Evolutionary conservation across 2,888 invertebrate species (phyloP), one percentile per base, ranked within the genome.

Genomic region (Lithophane ornitopus): DNA sequence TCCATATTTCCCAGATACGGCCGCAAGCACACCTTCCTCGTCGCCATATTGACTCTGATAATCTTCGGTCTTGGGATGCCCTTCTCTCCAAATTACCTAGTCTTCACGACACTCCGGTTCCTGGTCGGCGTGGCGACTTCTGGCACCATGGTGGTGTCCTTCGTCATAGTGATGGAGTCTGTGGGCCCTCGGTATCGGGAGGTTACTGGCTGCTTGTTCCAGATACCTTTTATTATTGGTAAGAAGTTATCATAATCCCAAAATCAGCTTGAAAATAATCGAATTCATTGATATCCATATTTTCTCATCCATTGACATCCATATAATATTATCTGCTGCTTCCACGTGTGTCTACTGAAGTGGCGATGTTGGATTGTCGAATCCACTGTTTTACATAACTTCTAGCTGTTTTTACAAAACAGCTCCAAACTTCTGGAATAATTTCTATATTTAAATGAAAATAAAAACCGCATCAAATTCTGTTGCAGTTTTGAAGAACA

Each of bases 71-170:
- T 98, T 34, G 96, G 95, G 2, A 97, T 98, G 44, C 98, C 98
- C 0, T 96, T 98, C 86, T 97, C 98, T 0, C 97, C 98, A 0
- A 97, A 97, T 89, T 96, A 95, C 88, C 90, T 82, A 34, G 84
- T 91, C 9, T 98, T 98, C 91, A 97, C 98, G 6, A 61, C 97
- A 0, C 94, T 98, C 58, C 95, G 98, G 81, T 98, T 98, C 91
- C 90, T 98, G 66, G 97, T 97, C 26, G 98, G 98, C 0, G 90
- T 98, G 74, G 98, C 98, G n/a, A 98, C 98, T 0, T 98, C 98
- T 12, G 98, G 98, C 49, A 98, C 98, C 12, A 98, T 98, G 98
- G 97, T 98, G 62, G 97, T 98, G 65, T 97, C 97, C 84, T 98
- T 98, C 87, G 98, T 98, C 1, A 95, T 98, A 34, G 94, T 97